Conservation (phyloP, 2,113 vertebrate species). For the Rhipidura dahli region DNA sequence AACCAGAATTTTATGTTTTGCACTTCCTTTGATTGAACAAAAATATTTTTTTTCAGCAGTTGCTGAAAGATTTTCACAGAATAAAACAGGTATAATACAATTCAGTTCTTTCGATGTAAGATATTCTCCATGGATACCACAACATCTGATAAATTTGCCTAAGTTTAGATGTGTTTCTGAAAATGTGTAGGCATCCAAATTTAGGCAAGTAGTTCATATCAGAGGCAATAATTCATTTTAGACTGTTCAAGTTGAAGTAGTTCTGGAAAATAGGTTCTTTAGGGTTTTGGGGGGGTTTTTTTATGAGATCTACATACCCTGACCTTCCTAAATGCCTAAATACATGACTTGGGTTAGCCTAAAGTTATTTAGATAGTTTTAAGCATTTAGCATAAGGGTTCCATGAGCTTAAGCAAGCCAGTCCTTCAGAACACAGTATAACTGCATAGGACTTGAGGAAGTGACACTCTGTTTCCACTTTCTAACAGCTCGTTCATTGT, state of each 20-base stretch:
- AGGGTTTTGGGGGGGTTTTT: too few species aligned
- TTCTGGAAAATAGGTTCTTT: neutral
- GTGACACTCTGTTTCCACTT: neutral
- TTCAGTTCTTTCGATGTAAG: neutral
- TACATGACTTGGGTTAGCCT: neutral
- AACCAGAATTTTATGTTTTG: neutral
- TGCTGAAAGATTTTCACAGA: neutral
- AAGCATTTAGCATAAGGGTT: neutral
- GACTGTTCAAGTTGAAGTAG: neutral
- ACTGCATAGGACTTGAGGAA: neutral
- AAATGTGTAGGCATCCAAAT: neutral
- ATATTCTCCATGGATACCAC: neutral
- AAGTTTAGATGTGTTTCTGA: neutral
- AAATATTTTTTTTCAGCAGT: neutral
- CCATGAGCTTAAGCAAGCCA: neutral
- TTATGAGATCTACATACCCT: neutral
- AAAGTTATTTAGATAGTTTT: neutral
- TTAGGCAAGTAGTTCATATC: neutral
- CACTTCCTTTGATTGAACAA: neutral
- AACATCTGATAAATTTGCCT: neutral
- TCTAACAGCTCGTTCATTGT: neutral
- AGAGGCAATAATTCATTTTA: neutral
- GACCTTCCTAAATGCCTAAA: neutral
- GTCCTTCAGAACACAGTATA: neutral
- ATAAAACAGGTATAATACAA: neutral